Percentiles rank a stretch among this genome's conserved stretches.
Conservation (phyloP, 2,113 vertebrate genomes). For the Sturnus vulgaris region DNA sequence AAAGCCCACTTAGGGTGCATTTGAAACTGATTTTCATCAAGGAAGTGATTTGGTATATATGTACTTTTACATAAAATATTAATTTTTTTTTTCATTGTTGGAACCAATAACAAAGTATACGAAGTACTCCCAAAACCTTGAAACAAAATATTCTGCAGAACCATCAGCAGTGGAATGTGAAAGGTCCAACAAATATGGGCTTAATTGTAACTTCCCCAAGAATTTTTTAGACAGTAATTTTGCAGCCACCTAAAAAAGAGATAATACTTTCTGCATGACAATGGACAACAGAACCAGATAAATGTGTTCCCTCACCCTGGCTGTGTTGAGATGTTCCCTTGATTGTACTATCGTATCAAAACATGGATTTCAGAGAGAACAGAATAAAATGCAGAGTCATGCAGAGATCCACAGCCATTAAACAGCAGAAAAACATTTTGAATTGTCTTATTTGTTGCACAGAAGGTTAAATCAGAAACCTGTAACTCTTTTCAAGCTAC, state of each 20-base stretch:
- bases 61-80: not conserved
- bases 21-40: not conserved
- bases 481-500: not conserved
- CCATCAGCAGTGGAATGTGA: not conserved
- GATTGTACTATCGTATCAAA: not conserved
- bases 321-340: not conserved
- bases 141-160: not conserved
- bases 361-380: not conserved
- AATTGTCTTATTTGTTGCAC: not conserved
- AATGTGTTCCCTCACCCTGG: not conserved
- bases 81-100: not conserved
- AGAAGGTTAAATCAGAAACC: not conserved
- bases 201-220: not conserved
- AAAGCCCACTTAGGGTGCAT: not conserved
- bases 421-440: not conserved
- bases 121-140: not conserved
- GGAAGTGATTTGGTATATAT: not conserved
- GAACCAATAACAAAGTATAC: not conserved
- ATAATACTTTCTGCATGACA: not conserved
- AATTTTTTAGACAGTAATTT: not conserved
- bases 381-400: not conserved
- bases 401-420: not conserved
- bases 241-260: not conserved
- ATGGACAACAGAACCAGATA: not conserved
- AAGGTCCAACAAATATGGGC: not conserved